Base-by-base conservation (phyloP, 2,113 vertebrate genomes). In the Heterochromis multidens region DNA sequence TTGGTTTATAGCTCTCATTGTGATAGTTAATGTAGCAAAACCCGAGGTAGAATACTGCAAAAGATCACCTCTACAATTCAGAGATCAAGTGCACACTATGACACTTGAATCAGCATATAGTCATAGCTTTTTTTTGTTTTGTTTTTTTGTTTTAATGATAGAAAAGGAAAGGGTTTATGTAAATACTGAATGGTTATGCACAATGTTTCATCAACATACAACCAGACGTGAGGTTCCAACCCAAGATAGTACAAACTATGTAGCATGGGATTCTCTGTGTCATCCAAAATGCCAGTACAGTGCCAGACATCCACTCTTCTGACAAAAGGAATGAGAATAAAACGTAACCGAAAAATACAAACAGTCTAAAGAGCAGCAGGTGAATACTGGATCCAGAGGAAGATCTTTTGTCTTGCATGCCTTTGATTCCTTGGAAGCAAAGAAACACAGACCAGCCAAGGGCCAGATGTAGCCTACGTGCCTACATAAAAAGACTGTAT, bases 1-100 rank as follows among this genome's bases (percentile, higher is more conserved):
- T 70, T 40, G 40, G 19, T 90, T 90, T 92, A 93, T 63, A 37
- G 88, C 88, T 80, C 86, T 90, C 80, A 31, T 70, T 81, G 78
- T 87, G 29, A 83, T 58, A 67, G 77, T 91, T 92, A 93, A 94
- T 88, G 89, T 84, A 43, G 88, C 54, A 7, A 86, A 91, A 83
- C 81, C 83, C 79, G 62, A 84, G 61, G 84, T 54, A 82, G 37
- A 92, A 89, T 46, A 81, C 80, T 43, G 60, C 29, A 52, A 83
- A 87, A 52, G 37, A 87, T 83, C 79, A 81, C 76, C 82, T 74
- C 54, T 3, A 37, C 77, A 8, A 58, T 63, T 61, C 58, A 83
- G 56, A 88, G 65, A 67, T 54, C 11, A 59, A 84, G 85, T 17
- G 57, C 52, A 80, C 25, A 37, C 10, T 21, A 11, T 80, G 63